Conservation (phyloP, 2,113 vertebrate species). For the Sturnus vulgaris region DNA sequence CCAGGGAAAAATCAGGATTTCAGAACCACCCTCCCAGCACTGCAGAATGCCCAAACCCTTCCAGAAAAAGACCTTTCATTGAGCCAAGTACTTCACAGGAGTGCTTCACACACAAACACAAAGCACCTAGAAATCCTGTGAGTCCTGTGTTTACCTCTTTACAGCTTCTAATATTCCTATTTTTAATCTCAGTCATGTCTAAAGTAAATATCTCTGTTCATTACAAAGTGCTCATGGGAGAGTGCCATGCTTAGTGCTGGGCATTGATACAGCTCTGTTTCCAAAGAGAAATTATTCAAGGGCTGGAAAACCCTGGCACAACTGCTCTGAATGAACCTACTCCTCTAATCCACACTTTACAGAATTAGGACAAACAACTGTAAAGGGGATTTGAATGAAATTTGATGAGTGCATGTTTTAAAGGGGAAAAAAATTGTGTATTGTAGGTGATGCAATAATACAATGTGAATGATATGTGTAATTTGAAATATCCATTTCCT, state of each 20-base stretch:
- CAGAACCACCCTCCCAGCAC: neutral
- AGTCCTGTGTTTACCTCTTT: neutral
- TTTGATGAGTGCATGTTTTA: neutral
- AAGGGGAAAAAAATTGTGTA: neutral
- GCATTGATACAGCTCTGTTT: neutral
- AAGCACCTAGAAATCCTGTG: neutral
- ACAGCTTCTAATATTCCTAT: neutral
- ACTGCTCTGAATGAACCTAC: neutral
- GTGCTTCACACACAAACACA: neutral
- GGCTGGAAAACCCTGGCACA: neutral
- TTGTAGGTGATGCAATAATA: neutral
- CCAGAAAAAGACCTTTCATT: neutral
- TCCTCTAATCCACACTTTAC: neutral
- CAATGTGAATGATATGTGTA: accelerated
- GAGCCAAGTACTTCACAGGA: neutral
- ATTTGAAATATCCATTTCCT: neutral
- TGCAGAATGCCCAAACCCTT: neutral
- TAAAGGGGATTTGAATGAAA: neutral
- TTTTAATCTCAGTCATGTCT: neutral
- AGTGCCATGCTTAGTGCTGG: neutral
- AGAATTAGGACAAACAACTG: neutral
- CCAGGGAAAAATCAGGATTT: neutral
- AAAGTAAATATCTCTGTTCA: neutral
- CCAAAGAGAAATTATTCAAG: neutral
- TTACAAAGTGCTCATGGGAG: neutral